A percentile compares a stretch with the other conserved stretches of the same genome.
Evolutionary conservation across 2,113 vertebrate species (phyloP).

Genomic region (Phycodurus eques): DNA sequence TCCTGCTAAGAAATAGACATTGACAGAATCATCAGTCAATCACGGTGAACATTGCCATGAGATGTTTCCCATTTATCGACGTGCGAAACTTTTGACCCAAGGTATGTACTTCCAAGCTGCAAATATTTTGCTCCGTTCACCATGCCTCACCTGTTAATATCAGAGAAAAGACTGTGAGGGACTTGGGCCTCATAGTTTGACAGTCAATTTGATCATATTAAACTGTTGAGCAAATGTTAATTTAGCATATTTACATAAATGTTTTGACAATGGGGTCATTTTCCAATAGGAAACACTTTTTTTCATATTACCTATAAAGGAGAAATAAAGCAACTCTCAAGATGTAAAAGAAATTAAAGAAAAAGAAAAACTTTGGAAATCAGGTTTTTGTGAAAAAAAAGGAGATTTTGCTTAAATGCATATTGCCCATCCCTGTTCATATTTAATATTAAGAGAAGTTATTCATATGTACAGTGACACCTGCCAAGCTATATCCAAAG

Average conservation of each 20-base stretch:
- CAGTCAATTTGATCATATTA: too few relatives aligned
- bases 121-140: neutral
- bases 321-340: too few relatives aligned
- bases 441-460: neutral
- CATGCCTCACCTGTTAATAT: neutral
- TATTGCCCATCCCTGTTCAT: too few relatives aligned
- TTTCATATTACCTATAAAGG: too few relatives aligned
- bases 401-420: too few relatives aligned
- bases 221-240: too few relatives aligned
- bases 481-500: neutral
- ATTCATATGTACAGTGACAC: neutral
- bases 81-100: neutral
- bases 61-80: neutral
- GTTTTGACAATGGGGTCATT: too few relatives aligned
- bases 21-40: neutral
- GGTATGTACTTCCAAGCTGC: neutral
- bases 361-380: too few relatives aligned
- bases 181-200: neutral
- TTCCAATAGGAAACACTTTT: too few relatives aligned
- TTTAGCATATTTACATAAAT: neutral
- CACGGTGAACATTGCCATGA: neutral
- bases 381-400: too few relatives aligned
- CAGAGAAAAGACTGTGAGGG: neutral
- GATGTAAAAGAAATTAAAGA: too few relatives aligned
- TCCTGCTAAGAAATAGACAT: neutral